Evolutionary conservation across 2,113 vertebrate genomes (phyloP), one percentile per base, ranked within the genome.

Genomic region (Cyanoderma ruficeps): DNA sequence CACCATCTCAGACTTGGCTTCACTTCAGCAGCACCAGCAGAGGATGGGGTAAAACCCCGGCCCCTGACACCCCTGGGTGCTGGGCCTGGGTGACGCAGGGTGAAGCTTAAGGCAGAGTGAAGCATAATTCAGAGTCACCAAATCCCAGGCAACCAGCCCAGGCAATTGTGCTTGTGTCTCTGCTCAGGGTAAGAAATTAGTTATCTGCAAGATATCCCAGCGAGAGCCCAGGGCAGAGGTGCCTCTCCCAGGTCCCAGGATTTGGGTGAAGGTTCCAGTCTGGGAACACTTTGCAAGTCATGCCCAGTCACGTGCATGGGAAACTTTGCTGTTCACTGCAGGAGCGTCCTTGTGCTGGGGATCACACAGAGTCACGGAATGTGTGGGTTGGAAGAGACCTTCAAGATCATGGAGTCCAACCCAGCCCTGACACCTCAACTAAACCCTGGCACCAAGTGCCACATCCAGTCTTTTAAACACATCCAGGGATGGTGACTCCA

Each of bases 311-410:
- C 28, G 13, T 3, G 4, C 25, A 30, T 2, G 11, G 72, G 72
- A 25, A 49, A 47, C 37, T 59, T 17, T 60, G 53, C 55, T 86
- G 67, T 13, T 91, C 25, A 9, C 27, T 5, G 53, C 60, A 13
- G 12, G 30, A 52, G 15, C 1, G 0, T 41, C 76, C 71, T 15
- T 0, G 1, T 13, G 61, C 53, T 21, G 9, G 5, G 31, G 65
- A 47, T 23, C 47, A 47, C 46, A 47, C 21, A 47, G 37, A 37
- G 37, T 37, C 37, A 37, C 37, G 10, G 37, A 37, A 37, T 37
- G n/a, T n/a, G n/a, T n/a, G n/a, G 47, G 47, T 49, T 49, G 47
- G 47, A 24, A 24, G 22, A 49, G 47, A 49, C 47, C 23, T 49
- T 49, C 47, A 24, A 24, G 47, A 49, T 23, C 47, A 24, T 23